These are phyloP conservation scores for Sylvicola fuscatus DNA, from an alignment of 2,888 invertebrate genomes.

Conservation along the genomic window DNA sequence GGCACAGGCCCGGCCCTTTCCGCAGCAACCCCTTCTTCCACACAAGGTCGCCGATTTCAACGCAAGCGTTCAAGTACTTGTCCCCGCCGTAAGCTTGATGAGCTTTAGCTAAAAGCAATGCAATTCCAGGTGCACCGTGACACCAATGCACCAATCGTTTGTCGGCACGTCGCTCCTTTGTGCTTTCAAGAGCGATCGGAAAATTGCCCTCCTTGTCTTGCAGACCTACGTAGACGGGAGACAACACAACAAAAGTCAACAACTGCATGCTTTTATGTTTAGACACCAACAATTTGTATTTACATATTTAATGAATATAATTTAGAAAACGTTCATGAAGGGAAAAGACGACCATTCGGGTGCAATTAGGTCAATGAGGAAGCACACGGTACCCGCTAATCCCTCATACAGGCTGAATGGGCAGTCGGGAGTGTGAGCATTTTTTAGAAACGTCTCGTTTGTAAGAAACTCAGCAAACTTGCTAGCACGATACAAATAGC, in stretches of 20 bases:
- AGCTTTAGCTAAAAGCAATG: slow-evolving; percentile 66
- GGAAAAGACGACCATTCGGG: slow-evolving; percentile 63
- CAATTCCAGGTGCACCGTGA: slow-evolving; percentile 67
- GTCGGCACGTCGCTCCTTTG: slow-evolving; percentile 23
- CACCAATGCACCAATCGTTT: slow-evolving; percentile 78
- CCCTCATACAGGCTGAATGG: slow-evolving; percentile 78
- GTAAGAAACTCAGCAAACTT: slow-evolving; percentile 58
- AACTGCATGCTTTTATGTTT: too few relatives aligned
- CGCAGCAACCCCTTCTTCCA: slow-evolving; percentile 66
- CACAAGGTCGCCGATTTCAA: slow-evolving; percentile 49
- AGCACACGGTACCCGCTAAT: slow-evolving; percentile 68
- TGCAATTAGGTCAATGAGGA: slow-evolving; percentile 48
- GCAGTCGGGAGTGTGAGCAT: slow-evolving; percentile 55
- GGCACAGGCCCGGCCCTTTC: slow-evolving; percentile 81
- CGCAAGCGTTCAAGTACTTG: slow-evolving; percentile 46
- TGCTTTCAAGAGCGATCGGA: slow-evolving; percentile 50
- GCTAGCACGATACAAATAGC: slow-evolving; percentile 51
- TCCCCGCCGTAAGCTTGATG: slow-evolving; percentile 51
- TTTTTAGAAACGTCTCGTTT: slow-evolving; percentile 37
- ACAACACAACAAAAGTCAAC: too few relatives aligned
- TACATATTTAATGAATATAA: slow-evolving; percentile 12
- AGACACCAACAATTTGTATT: not conserved
- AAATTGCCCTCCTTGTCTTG: slow-evolving; percentile 57
- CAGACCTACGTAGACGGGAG: slow-evolving; percentile 19
- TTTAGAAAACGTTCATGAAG: slow-evolving; percentile 41